Percentiles rank a stretch among this genome's conserved stretches.
Evolutionary conservation across 2,888 invertebrate species (phyloP).

Genomic region (Acanthosoma haemorrhoidale): DNA sequence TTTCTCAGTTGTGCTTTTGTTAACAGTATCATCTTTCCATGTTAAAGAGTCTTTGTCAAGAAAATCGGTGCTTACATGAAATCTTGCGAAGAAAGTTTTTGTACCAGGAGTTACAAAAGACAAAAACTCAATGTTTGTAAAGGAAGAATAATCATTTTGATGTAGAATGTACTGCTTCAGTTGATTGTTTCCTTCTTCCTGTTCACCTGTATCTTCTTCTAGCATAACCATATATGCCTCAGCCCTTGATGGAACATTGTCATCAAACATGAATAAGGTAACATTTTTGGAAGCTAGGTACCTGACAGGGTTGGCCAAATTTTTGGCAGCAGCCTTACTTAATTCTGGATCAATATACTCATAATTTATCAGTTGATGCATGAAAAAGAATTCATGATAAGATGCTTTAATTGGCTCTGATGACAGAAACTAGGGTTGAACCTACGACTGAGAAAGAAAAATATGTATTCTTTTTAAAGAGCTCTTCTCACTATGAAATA

Average conservation of each 20-base stretch:
- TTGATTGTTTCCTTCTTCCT: background rate
- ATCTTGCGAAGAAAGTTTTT: conserved; percentile 5
- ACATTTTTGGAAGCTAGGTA: background rate
- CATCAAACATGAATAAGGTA: background rate
- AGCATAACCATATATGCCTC: background rate
- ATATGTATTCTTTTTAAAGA: no score
- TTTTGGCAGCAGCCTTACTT: background rate
- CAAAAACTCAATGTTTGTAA: background rate
- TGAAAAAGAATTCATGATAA: no score
- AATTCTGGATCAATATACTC: background rate
- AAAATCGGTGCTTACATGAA: no score
- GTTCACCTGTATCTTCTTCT: background rate
- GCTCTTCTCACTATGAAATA: no score
- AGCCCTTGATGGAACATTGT: background rate
- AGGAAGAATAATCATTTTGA: conserved; percentile 3
- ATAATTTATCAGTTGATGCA: no score
- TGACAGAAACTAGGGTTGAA: no score
- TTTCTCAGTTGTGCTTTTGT: no score
- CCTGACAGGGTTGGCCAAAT: background rate
- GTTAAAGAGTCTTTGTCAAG: no score
- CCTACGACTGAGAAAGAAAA: no score
- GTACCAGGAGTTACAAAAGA: conserved; percentile 9
- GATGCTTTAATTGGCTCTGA: no score
- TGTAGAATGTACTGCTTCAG: background rate
- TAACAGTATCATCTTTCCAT: no score